Evolutionary conservation across 1,140 invertebrate genomes (phyloP), one percentile per base, ranked within the genome.

Genomic region (Drosophila dunni): DNA sequence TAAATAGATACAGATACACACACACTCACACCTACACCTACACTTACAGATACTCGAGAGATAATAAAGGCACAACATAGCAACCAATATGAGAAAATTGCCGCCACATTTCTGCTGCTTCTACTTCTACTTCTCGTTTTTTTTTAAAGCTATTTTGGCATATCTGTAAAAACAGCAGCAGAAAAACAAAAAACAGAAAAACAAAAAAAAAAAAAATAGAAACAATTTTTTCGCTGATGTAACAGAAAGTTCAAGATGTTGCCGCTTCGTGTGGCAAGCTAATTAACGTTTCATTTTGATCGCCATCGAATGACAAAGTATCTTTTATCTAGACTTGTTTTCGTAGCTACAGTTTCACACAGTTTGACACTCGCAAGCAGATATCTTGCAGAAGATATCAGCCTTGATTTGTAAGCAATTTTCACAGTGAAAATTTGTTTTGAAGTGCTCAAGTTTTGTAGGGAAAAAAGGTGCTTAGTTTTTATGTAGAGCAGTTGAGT

Each of bases 81-180:
- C 58, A 78, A 74, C 65, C 65, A 70, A 85, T 86, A 86, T 75
- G 58, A 71, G 82, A 85, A 84, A 84, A 81, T 57, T 76, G 74
- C 82, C 62, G 62, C 46, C 77, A 57, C 53, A 68, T 71, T 40
- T 42, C 46, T 29, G 58, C 24, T 29, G 3, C 24, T 29, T 29
- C 24, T 29, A 5, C 24, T 29, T 29, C 24, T 29, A 29, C 24
- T 29, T 29, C 24, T 29, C 24, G 24, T 29, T 29, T 29, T 29
- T 45, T n/a, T 24, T 36, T 53, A 13, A 36, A 56, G 50, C 33
- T 34, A 34, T 36, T 53, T 53, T 33, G 29, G n/a, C 0, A 53
- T 53, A 63, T 20, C n/a, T 54, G 24, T 64, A 10, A 61, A 48
- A 34, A 29, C 11, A 51, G 48, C 15, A 11, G 11, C 40, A 42